Evolutionary conservation across 1,140 invertebrate species (phyloP), one percentile per base, ranked within the genome.

Genomic region (Penaeus japonicus): DNA sequence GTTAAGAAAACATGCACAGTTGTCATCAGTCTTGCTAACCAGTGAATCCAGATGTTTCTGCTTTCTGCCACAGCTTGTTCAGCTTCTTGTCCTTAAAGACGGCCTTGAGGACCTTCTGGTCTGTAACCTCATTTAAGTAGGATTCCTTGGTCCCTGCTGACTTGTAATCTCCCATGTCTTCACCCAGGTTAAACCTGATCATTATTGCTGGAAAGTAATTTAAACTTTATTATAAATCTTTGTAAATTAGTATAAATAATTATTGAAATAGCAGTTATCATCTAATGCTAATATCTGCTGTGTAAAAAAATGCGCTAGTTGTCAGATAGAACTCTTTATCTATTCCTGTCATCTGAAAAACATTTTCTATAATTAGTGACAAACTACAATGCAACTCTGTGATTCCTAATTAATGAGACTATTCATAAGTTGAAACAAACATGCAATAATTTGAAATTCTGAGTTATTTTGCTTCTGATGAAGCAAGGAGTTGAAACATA

Each of bases 41-140:
- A 78, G 95, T 95, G 92, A 98, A 98, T 59, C 97, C 97, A 53
- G 91, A 95, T 65, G 94, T 92, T 93, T 97, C 96, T 0, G 97
- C 97, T 92, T 97, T 97, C 24, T 95, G 94, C 97, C 97, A 99
- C 1, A 99, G 93, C 91, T 96, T 95, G 91, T 97, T 97, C 1
- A 99, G 93, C 92, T 97, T 97, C 92, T 97, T 97, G 92, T 98
- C 97, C 93, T 96, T 96, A 92, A 98, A 98, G 3, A 97, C 89
- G 91, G 95, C 95, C 91, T 96, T 96, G 85, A 96, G 95, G 35
- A 95, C 94, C 90, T 95, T 93, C 35, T 95, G 93, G 87, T 96
- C 94, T 85, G 93, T 92, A 35, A 94, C 93, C 89, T 94, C 94
- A 91, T 95, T 95, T 92, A 92, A 90, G 90, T 94, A 93, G 83